These are phyloP conservation scores for Strix aluco DNA, from an alignment of 2,113 vertebrate genomes.

Conservation along the genomic window DNA sequence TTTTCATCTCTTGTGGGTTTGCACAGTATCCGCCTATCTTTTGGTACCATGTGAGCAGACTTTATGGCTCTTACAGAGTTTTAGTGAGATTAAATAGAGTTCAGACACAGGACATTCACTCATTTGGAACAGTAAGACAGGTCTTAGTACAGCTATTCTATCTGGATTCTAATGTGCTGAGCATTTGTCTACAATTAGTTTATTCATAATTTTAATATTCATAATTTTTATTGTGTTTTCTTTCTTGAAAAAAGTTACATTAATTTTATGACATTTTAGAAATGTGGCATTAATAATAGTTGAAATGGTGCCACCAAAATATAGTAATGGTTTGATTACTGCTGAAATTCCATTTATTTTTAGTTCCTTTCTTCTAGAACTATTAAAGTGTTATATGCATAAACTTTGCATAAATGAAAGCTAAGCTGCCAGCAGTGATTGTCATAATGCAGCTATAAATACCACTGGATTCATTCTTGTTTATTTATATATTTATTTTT, in stretches of 20 bases:
- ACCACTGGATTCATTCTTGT: background rate
- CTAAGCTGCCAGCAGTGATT: slow-evolving; percentile 18
- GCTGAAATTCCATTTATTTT: slow-evolving; percentile 39
- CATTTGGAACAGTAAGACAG: background rate
- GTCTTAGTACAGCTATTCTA: background rate
- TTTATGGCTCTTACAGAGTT: background rate
- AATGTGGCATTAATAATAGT: background rate
- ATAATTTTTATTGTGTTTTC: background rate
- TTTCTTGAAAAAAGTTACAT: background rate
- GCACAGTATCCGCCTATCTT: background rate
- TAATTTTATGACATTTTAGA: background rate
- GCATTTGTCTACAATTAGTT: background rate
- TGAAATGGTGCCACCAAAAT: background rate
- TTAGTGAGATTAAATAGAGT: background rate
- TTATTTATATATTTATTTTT: background rate
- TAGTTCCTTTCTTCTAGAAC: slow-evolving; percentile 12
- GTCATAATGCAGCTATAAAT: slow-evolving; percentile 2
- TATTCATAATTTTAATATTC: background rate
- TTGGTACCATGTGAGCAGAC: background rate
- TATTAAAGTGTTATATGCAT: background rate
- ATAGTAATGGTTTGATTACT: background rate
- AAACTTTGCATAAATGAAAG: slow-evolving; percentile 38
- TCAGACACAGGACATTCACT: background rate
- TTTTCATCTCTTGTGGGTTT: background rate
- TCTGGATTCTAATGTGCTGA: background rate